Evolutionary conservation across 1,140 invertebrate genomes (phyloP).

Genomic region (Armadillidium nasatum): DNA sequence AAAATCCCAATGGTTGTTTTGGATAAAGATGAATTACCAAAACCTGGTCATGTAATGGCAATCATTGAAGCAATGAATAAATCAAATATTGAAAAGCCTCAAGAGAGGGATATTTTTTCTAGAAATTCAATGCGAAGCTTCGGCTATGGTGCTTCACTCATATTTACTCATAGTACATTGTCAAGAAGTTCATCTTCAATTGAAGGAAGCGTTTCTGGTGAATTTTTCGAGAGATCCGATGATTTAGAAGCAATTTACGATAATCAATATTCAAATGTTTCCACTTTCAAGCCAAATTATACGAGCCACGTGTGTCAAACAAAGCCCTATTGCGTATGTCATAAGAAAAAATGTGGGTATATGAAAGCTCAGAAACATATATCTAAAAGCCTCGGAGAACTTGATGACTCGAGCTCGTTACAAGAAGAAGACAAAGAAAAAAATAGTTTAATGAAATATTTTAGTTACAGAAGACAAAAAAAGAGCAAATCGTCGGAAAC

Average conservation of each 20-base stretch:
- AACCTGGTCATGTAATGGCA: background rate
- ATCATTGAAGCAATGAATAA: constrained; percentile 5
- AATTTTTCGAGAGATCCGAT: background rate
- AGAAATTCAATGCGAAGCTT: background rate
- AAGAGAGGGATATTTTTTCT: background rate
- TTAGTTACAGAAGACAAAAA: constrained; percentile 29
- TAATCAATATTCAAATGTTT: background rate
- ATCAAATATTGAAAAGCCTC: background rate
- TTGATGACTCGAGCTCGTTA: constrained; percentile 24
- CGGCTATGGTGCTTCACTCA: background rate
- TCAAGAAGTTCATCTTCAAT: background rate
- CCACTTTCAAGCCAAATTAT: no score
- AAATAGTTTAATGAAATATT: constrained; percentile 25
- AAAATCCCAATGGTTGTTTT: background rate
- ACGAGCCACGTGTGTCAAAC: background rate
- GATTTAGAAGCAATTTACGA: background rate
- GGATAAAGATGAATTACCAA: background rate
- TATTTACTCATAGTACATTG: background rate
- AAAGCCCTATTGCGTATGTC: constrained; percentile 39
- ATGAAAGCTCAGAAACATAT: constrained; percentile 31
- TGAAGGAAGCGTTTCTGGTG: background rate
- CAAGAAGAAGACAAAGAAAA: constrained; percentile 26
- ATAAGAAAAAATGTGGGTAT: constrained; percentile 37
- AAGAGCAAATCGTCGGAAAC: no score
- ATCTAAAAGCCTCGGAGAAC: constrained; percentile 13